Evolutionary conservation across 1,140 invertebrate genomes (phyloP).

Genomic region (Drosophila guanche): DNA sequence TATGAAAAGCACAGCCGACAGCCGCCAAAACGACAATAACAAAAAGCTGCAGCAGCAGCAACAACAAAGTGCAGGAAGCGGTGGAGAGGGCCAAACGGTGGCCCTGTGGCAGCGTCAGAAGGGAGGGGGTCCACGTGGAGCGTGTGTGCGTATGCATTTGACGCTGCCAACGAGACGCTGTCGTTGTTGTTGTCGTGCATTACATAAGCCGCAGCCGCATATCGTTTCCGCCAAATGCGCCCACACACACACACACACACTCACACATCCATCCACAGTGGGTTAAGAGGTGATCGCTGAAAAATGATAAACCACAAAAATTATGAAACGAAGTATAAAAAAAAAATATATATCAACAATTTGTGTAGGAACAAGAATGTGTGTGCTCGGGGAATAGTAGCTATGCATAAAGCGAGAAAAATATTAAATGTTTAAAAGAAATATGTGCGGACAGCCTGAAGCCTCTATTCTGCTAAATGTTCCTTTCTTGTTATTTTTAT

Average conservation of each 20-base stretch:
- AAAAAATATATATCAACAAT: not conserved
- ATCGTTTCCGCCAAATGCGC: constrained; percentile 68
- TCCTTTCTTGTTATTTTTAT: too few relatives aligned
- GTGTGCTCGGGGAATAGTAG: not conserved
- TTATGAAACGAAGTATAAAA: not conserved
- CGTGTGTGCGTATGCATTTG: constrained; percentile 58
- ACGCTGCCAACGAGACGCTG: constrained; percentile 36
- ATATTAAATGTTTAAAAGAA: too few relatives aligned
- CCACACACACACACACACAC: constrained; percentile 43
- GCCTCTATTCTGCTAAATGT: too few relatives aligned
- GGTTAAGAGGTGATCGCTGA: constrained; percentile 17
- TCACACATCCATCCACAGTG: constrained; percentile 35
- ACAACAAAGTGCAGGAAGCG: constrained; percentile 65
- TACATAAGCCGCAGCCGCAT: constrained; percentile 64
- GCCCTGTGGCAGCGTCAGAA: not conserved
- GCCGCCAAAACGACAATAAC: too few relatives aligned
- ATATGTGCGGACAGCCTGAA: too few relatives aligned
- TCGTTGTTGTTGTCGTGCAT: constrained; percentile 35
- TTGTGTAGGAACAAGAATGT: not conserved
- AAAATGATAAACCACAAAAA: constrained; percentile 1
- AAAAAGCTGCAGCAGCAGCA: constrained; percentile 30
- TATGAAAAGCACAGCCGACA: constrained; percentile 54
- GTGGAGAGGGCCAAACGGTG: constrained; percentile 4
- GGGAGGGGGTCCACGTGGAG: constrained; percentile 3
- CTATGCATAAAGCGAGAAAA: too few relatives aligned